Evolutionary conservation across 2,113 vertebrate genomes (phyloP), one percentile per base, ranked within the genome.

Genomic region (Scomber japonicus): DNA sequence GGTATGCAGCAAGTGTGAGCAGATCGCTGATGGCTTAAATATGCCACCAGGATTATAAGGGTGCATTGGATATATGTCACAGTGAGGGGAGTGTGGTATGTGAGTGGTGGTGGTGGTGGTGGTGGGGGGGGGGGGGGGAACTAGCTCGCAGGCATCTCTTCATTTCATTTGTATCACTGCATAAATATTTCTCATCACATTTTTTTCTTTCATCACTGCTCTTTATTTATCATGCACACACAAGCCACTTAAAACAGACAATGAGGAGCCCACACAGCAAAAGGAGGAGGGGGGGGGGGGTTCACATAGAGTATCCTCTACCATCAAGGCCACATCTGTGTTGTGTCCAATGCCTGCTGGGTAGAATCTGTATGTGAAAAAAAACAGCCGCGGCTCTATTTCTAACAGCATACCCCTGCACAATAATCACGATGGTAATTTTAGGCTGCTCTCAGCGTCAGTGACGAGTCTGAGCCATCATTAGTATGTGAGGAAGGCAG

Each of bases 401-500:
- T 83, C 76, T 19, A 62, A 67, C 50, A 27, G 5, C 56, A 54
- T 51, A 57, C 66, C 65, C 51, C 64, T 54, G 69, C 78, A 19
- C 85, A 81, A 72, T 75, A 14, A 71, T 78, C 70, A 84, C 35
- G 3, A 31, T 16, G 81, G 78, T 89, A 68, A 89, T 81, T 90
- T 91, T 89, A 80, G 84, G 73, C 49, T 30, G 35, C 59, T 4
- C 76, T 68, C 57, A 55, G 59, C 30, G n/a, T 65, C 63, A 21
- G 78, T 50, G 74, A 81, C 75, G 75, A 71, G 21, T 67, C 84
- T 45, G 59, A 88, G 60, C 70, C 78, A 55, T 83, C 86, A 63
- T 88, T 82, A 88, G 72, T 77, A 78, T 85, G 64, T 71, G 63
- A 57, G 12, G 69, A 31, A 40, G 49, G 64, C 54, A 67, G 71